These are phyloP conservation scores for Oryzias javanicus DNA, from an alignment of 2,113 vertebrate species.

Conservation along the genomic window DNA sequence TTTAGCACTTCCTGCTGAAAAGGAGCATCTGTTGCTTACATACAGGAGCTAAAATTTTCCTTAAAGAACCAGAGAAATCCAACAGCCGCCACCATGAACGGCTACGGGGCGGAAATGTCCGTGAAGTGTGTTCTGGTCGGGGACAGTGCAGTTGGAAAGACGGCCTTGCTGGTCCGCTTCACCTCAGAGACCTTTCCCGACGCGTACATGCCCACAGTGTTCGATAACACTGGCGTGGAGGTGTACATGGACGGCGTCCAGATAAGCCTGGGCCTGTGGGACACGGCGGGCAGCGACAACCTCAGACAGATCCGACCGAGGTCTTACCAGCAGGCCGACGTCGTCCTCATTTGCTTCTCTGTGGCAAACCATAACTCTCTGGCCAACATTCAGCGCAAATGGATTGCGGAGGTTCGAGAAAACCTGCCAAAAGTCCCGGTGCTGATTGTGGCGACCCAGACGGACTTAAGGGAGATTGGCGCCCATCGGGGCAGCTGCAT, in stretches of 20 bases:
- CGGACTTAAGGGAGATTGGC: slow-evolving; percentile 87
- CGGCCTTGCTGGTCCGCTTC: slow-evolving; percentile 91
- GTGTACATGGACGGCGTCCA: slow-evolving; percentile 94
- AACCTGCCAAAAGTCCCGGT: slow-evolving; percentile 86
- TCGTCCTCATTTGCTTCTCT: slow-evolving; percentile 92
- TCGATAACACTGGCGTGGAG: slow-evolving; percentile 93
- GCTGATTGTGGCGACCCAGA: slow-evolving; percentile 93
- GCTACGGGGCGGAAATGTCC: slow-evolving; percentile 74
- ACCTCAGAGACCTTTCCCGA: slow-evolving; percentile 95
- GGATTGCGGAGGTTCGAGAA: slow-evolving; percentile 86
- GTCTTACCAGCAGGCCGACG: slow-evolving; percentile 94
- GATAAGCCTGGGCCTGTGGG: slow-evolving; percentile 95
- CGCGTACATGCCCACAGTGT: slow-evolving; percentile 91
- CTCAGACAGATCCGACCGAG: slow-evolving; percentile 89
- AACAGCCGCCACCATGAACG: slow-evolving; percentile 54
- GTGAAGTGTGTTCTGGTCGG: slow-evolving; percentile 95
- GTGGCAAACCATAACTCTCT: slow-evolving; percentile 91
- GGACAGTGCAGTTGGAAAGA: slow-evolving; percentile 92
- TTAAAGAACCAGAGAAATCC: background rate
- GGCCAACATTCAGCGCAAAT: slow-evolving; percentile 84
- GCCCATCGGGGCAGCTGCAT: slow-evolving; percentile 81
- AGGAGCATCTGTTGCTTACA: background rate
- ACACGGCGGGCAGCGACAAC: slow-evolving; percentile 90
- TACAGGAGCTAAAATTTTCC: slow-evolving; percentile 2
- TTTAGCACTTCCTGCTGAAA: background rate